Evolutionary conservation across 2,888 invertebrate genomes (phyloP), one percentile per base, ranked within the genome.

Genomic region (Lissonota sp.): DNA sequence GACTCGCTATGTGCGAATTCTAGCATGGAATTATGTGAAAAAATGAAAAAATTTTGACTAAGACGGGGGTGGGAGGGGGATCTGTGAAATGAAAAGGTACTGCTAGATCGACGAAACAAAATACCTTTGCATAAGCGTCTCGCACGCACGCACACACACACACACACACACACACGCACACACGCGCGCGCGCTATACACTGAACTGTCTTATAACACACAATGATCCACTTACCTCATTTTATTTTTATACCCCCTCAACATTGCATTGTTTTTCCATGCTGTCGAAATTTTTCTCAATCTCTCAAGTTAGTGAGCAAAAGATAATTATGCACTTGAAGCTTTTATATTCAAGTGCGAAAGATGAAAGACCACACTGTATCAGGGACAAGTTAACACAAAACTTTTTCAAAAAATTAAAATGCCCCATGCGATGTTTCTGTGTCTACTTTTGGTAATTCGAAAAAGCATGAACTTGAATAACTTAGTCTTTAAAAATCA

Each of bases 1-100:
- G 53, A 39, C n/a, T 3, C 7, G 60, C 60, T 53, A 57, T 44
- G 74, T 62, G 72, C 53, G 53, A 62, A 4, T 62, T 62, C 63
- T 72, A 44, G 37, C 46, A 55, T 26, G 16, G 40, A 57, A 57
- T n/a, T n/a, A n/a, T n/a, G n/a, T n/a, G n/a, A n/a, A n/a, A n/a
- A n/a, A n/a, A n/a, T n/a, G n/a, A n/a, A n/a, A n/a, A n/a, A n/a
- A n/a, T n/a, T n/a, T n/a, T n/a, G n/a, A 58, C 39, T 16, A 26
- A 5, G n/a, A 2, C 14, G 49, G 44, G 72, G 55, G 62, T 42
- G 12, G 67, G 10, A 66, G 39, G 72, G 44, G 44, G 60, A 73
- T 73, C 66, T 37, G 46, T 12, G 73, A 79, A 67, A 78, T 67
- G 72, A 53, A 39, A 55, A 69, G 73, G 62, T 79, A 79, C 53